Base-by-base conservation (phyloP, 2,113 vertebrate species). In the Zosterops pallidus region DNA sequence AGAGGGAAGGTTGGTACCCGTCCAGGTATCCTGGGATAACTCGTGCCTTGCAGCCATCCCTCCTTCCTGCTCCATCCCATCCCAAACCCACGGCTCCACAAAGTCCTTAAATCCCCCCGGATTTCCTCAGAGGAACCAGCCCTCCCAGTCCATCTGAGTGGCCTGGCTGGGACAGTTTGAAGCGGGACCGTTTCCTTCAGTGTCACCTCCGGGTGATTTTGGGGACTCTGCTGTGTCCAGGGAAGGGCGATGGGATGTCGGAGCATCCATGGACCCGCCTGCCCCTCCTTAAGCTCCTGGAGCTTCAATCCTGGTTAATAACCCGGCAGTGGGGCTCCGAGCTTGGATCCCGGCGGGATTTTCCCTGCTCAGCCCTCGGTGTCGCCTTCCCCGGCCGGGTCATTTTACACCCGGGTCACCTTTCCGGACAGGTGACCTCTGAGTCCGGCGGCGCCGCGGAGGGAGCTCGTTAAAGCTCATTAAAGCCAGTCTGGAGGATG, bases 131-230 rank as follows among this genome's bases (percentile, higher is more conserved):
- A 11, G 46, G 23, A 52, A 14, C 5, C 3, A 6, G 14, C 31
- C 2, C 31, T 56, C 31, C 1, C 24, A 37, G 47, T 3, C n/a
- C 22, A 0, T 31, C 6, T 0, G 9, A 64, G 42, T 2, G 22
- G 9, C 42, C 8, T 19, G 28, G 7, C 12, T 0, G 17, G 49
- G 15, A 1, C 22, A 10, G 24, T 22, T 44, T 22, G 60, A 21
- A n/a, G 42, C 1, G 5, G 49, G 26, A 21, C 5, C 1, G 0
- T 70, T 67, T 7, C 82, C 86, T 53, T 26, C 0, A 1, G 31
- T 6, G 28, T 8, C 35, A 10, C 35, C 82, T 37, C n/a, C 1
- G 3, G 2, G 55, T 1, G 64, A 3, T n/a, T 47, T 13, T 7
- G 39, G 84, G 55, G 33, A 28, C 2, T 2, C 55, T 50, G 65